A percentile compares a stretch with the other conserved stretches of the same genome.
Conservation (phyloP, 2,113 vertebrate species). For the Macquaria ambigua region DNA sequence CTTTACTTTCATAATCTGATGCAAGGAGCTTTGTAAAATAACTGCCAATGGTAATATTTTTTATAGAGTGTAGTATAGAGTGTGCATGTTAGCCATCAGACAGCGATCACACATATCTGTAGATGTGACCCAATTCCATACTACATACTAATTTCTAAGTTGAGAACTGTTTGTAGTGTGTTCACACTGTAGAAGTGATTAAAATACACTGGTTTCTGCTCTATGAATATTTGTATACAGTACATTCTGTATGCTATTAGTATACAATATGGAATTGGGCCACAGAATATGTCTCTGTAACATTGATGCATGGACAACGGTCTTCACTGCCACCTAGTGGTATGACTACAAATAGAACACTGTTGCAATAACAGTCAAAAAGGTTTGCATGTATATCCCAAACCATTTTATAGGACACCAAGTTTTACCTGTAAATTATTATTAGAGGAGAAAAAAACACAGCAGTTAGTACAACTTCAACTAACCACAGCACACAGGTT, state of each 20-base stretch:
- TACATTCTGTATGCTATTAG: not conserved
- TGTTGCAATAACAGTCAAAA: not conserved
- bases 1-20: not conserved
- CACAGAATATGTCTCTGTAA: not conserved
- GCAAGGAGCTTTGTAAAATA: not conserved
- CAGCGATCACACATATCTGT: not conserved
- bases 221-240: not conserved
- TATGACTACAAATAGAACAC: not conserved
- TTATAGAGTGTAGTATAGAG: too few relatives aligned
- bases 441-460: slow-evolving; percentile 16
- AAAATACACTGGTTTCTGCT: not conserved
- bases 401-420: not conserved
- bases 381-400: not conserved
- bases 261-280: not conserved
- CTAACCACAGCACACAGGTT: slow-evolving; percentile 57
- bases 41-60: not conserved
- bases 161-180: not conserved
- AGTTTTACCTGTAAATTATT: not conserved
- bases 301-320: not conserved
- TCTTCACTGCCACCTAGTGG: slow-evolving; percentile 62
- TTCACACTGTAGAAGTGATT: not conserved
- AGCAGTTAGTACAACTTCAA: slow-evolving; percentile 28
- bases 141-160: not conserved
- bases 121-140: slow-evolving; percentile 8
- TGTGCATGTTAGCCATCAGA: not conserved